Base-by-base conservation (phyloP, 2,888 invertebrate species). In the Carterocephalus palaemon region DNA sequence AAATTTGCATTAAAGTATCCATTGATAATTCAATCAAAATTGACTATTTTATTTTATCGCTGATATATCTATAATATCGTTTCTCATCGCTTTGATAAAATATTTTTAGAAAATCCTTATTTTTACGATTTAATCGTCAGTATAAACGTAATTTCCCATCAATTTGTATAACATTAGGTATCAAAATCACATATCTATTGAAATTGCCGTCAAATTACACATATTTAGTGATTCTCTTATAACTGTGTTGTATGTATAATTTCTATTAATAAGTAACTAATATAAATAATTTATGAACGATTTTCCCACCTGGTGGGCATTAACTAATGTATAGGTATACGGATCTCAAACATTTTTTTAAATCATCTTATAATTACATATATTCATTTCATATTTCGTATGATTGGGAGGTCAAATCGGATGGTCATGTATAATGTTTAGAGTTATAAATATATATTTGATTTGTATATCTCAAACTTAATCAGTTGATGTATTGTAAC, bases 251-350 rank as follows among this genome's bases (percentile, higher is more conserved):
- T 26, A 37, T 37, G 37, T 37, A 37, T 37, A 37, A 37, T 36
- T 26, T 26, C n/a, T 28, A 13, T 17, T 17, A 37, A 26, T 26
- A 23, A 37, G 24, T 17, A 29, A 13, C 20, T 32, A 39, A 29
- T 29, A 39, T 32, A 29, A 29, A 42, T 42, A 42, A 48, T 45
- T 48, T 48, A 48, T 45, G 20, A 33, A 28, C 32, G 34, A 39
- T 40, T 48, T 29, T 23, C 39, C 32, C 45, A 48, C 48, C 12
- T 48, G 48, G 48, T 48, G 48, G 34, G 34, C 36, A 40, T 48
- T 39, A 19, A 37, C 37, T 39, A 39, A 29, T 39, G 23, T 36
- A 24, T 37, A 37, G 29, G 39, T 39, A 39, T 39, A 19, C 17
- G 36, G 34, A 33, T 36, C 26, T 43, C 36, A 28, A 37, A 37